Percentiles rank a stretch among this genome's conserved stretches.
phyloP scores from a whole-genome alignment of 2,888 invertebrate genomes.

The Bombylius major region DNA sequence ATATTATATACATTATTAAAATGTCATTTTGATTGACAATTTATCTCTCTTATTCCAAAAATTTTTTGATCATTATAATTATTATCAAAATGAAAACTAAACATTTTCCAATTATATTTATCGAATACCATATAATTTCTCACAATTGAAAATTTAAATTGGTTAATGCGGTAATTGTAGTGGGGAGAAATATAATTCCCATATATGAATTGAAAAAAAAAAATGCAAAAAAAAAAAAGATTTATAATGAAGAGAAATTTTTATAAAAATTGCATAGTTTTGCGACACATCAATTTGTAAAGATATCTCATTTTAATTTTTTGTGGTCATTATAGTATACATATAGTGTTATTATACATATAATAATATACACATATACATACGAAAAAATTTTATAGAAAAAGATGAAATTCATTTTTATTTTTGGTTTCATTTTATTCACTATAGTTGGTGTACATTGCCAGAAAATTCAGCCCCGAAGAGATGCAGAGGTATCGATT shows the following conservation, averaged over 20 bases:
- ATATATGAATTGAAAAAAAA: no score
- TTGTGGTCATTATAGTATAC: background rate
- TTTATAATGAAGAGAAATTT: slow-evolving; percentile 9
- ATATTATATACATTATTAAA: slow-evolving; percentile 5
- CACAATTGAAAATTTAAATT: background rate
- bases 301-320: slow-evolving; percentile 1
- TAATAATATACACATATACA: no score
- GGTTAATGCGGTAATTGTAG: background rate
- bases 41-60: slow-evolving; percentile 4
- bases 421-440: slow-evolving; percentile 2
- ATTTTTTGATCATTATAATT: no score
- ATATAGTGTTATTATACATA: no score
- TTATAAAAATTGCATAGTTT: slow-evolving; percentile 2
- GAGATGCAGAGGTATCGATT: slow-evolving; percentile 16
- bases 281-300: slow-evolving; percentile 10
- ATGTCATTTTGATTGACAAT: slow-evolving; percentile 13
- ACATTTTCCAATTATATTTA: slow-evolving; percentile 6
- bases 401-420: slow-evolving; percentile 1
- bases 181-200: no score
- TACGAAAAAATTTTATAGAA: no score
- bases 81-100: slow-evolving; percentile 1
- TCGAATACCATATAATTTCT: background rate
- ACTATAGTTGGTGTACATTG: slow-evolving; percentile 3
- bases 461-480: slow-evolving; percentile 14
- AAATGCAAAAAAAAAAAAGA: background rate